Evolutionary conservation across 2,797 vertebrate species (phyloP), one percentile per base, ranked within the genome.

Genomic region (Helicolenus hilgendorfi): DNA sequence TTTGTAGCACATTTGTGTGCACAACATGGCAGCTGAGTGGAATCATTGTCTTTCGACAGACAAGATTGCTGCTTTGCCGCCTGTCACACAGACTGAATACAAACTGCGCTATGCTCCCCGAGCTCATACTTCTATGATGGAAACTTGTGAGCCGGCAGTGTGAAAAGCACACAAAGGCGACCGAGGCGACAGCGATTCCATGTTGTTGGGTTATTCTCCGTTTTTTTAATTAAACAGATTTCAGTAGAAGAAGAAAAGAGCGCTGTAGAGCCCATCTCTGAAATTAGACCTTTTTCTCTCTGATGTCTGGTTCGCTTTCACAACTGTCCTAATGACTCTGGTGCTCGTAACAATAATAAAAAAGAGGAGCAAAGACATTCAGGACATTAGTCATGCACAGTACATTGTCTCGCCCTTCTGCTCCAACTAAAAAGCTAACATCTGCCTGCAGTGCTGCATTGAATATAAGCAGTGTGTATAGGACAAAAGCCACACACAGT

Each of bases 81-180:
- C 82, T 94, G 94, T 95, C 93, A 92, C 92, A 94, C 94, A 58
- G 84, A 49, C 95, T 89, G 96, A 96, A 96, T 96, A 95, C 92
- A 94, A 96, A 96, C 92, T 73, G 90, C 26, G 76, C 77, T 81
- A 74, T 81, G 80, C 81, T 95, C 91, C 90, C 87, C 18, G 78
- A 93, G 92, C 92, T 92, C 81, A 83, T 88, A 78, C 81, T 81
- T 85, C 76, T 91, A 71, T 92, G 89, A 89, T 88, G 80, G 86
- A 89, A 94, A 93, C 89, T 90, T 91, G 83, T 87, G 87, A 94
- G 90, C 89, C 88, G 69, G 84, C 81, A 59, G 78, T 93, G 87
- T 90, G 89, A 91, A 92, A 93, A 84, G 73, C 84, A 88, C 84
- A 94, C 92, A 92, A 89, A 87, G 67, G 90, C n/a, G n/a, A 80